phyloP scores from a whole-genome alignment of 2,888 invertebrate species.

The Ophonus ardosiacus region DNA sequence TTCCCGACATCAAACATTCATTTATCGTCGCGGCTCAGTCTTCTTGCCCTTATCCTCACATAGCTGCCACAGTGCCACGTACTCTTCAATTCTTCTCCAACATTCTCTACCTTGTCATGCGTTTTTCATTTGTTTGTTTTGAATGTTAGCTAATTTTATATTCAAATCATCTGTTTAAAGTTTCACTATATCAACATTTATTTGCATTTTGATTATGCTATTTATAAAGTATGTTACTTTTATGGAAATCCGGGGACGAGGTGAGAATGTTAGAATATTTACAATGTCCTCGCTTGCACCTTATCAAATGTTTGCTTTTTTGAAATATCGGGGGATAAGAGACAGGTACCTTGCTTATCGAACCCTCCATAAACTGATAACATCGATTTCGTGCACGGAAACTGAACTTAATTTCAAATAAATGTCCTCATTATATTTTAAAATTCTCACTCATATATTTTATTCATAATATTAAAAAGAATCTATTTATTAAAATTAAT shows the following conservation, averaged over 20 bases:
- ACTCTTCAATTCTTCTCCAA: background rate
- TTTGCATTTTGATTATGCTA: background rate
- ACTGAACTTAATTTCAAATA: background rate
- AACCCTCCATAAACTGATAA: slow-evolving; percentile 24
- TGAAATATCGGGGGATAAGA: slow-evolving; percentile 41
- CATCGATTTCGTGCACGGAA: background rate
- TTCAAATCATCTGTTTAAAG: background rate
- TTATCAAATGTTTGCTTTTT: slow-evolving; percentile 40
- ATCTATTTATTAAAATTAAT: background rate
- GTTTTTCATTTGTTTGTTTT: background rate
- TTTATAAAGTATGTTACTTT: background rate
- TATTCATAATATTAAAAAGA: background rate
- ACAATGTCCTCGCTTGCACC: slow-evolving; percentile 26
- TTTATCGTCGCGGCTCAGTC: background rate
- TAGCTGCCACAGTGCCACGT: background rate
- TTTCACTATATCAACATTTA: slow-evolving; percentile 2
- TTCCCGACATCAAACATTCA: background rate
- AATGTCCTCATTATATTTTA: background rate
- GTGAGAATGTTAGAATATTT: background rate
- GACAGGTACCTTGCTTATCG: slow-evolving; percentile 47
- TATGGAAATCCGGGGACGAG: too few relatives aligned
- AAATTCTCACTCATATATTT: background rate
- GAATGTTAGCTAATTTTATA: background rate
- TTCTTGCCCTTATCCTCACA: background rate
- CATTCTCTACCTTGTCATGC: background rate